Conservation (phyloP, 2,888 invertebrate genomes). For the Stenodema calcarata region DNA sequence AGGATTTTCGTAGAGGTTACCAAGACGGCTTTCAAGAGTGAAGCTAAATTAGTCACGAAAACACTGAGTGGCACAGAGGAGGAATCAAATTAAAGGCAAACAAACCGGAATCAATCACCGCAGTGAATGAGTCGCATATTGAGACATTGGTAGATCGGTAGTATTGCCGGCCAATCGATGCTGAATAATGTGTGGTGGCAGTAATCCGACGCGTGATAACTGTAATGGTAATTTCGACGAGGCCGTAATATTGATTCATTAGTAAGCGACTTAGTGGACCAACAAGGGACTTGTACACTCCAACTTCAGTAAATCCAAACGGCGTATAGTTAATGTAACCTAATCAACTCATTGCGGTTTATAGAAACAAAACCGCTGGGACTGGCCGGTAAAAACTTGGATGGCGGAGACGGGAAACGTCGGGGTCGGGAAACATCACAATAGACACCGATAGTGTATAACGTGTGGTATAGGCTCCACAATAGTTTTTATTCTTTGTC, state of each 20-base stretch:
- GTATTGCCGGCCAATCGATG: neutral
- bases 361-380: neutral
- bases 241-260: neutral
- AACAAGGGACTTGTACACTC: neutral
- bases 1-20: no score
- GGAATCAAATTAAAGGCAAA: neutral
- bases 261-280: neutral
- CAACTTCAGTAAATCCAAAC: neutral
- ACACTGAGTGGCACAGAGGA: neutral
- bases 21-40: no score
- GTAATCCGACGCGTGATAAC: constrained; percentile 19
- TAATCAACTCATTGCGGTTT: neutral
- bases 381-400: neutral
- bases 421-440: no score
- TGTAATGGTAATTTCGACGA: constrained; percentile 13
- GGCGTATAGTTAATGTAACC: neutral
- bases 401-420: neutral
- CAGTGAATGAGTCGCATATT: neutral
- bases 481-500: no score
- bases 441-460: no score
- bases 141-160: neutral
- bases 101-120: neutral
- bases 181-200: neutral
- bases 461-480: no score
- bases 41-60: no score